phyloP scores from a whole-genome alignment of 2,797 vertebrate species.

The Coendou prehensilis region DNA sequence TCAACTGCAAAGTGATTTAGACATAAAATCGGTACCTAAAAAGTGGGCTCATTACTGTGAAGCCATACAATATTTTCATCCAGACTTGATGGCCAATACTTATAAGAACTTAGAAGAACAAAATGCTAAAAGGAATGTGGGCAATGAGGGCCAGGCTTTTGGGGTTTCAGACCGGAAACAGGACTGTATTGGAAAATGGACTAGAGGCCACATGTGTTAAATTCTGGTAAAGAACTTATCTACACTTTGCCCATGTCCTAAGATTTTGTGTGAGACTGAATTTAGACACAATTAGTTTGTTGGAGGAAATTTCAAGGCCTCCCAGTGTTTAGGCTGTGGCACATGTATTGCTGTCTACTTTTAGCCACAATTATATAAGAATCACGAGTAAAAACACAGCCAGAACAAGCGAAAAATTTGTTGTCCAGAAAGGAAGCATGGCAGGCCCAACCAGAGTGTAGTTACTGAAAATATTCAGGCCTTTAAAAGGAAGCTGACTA shows the following conservation, averaged over 20 bases:
- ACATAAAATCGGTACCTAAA: not conserved
- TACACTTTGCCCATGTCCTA: not conserved
- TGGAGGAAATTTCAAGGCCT: not conserved
- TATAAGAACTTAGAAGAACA: not conserved
- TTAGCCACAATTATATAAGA: not conserved
- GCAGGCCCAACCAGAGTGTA: not conserved
- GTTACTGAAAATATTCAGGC: not conserved
- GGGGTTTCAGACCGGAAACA: not conserved
- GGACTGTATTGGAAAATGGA: not conserved
- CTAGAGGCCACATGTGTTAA: not conserved
- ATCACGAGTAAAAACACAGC: not conserved
- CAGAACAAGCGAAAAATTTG: not conserved
- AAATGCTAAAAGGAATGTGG: not conserved
- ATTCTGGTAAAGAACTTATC: not conserved
- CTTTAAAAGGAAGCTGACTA: not conserved
- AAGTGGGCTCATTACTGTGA: not conserved
- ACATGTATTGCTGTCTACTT: not conserved
- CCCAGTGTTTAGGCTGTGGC: not conserved
- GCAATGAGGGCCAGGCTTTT: not conserved
- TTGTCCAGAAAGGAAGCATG: not conserved
- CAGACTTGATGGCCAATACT: not conserved
- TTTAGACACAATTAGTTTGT: not conserved
- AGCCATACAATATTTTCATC: not conserved
- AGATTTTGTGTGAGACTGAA: not conserved
- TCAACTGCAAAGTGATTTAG: not conserved